A percentile compares a stretch with the other conserved stretches of the same genome.
Conservation (phyloP, 2,888 invertebrate species). For the Melipona bicolor region DNA sequence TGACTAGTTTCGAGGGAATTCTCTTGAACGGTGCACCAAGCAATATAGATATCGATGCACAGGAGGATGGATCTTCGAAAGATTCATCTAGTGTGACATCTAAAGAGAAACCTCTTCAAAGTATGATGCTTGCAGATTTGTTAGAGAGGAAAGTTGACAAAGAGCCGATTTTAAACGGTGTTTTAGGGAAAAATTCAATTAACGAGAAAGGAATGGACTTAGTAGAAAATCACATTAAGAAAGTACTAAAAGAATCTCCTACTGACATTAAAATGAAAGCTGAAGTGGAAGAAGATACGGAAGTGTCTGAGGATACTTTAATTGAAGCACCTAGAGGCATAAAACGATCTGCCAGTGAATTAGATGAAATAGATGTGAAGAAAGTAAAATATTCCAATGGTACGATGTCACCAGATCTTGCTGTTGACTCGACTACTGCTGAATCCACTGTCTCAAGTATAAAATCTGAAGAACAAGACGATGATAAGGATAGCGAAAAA, state of each 20-base stretch:
- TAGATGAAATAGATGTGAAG: slow-evolving; percentile 84
- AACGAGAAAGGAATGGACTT: slow-evolving; percentile 87
- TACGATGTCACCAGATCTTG: slow-evolving; percentile 81
- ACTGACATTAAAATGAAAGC: slow-evolving; percentile 77
- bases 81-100: slow-evolving; percentile 81
- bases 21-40: slow-evolving; percentile 86
- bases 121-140: slow-evolving; percentile 91
- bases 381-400: slow-evolving; percentile 83
- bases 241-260: slow-evolving; percentile 82
- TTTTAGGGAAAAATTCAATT: slow-evolving; percentile 86
- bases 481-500: slow-evolving; percentile 85
- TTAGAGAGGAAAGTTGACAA: slow-evolving; percentile 91
- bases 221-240: slow-evolving; percentile 87
- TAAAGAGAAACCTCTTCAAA: slow-evolving; percentile 87
- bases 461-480: slow-evolving; percentile 84
- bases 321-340: slow-evolving; percentile 81
- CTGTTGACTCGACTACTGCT: slow-evolving; percentile 81
- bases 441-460: slow-evolving; percentile 85
- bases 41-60: slow-evolving; percentile 85
- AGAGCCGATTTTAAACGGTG: slow-evolving; percentile 87
- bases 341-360: slow-evolving; percentile 83
- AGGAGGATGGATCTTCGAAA: slow-evolving; percentile 86
- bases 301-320: slow-evolving; percentile 79
- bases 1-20: slow-evolving; percentile 88
- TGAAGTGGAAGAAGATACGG: slow-evolving; percentile 76